phyloP scores from a whole-genome alignment of 2,113 vertebrate species.

The Pelmatolapia mariae region DNA sequence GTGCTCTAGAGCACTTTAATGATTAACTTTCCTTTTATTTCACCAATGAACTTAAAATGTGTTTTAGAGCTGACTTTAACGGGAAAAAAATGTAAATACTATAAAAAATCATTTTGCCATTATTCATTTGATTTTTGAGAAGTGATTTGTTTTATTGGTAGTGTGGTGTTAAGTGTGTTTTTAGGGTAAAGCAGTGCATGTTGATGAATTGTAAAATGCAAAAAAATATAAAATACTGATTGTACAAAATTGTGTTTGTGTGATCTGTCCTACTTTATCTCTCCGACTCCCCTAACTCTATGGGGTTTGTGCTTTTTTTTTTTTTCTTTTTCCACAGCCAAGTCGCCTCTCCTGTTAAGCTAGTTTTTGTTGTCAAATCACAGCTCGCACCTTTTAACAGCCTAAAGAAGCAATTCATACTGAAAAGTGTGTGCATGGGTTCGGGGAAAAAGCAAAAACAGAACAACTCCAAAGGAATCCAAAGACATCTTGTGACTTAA shows the following conservation, averaged over 20 bases:
- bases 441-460: not conserved
- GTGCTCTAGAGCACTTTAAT: slow-evolving; percentile 60
- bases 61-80: slow-evolving; percentile 55
- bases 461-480: not conserved
- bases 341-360: not conserved
- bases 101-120: slow-evolving; percentile 67
- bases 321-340: accelerated
- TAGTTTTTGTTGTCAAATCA: not conserved
- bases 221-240: slow-evolving; percentile 69
- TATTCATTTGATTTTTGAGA: slow-evolving; percentile 54
- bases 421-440: not conserved
- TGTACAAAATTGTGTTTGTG: slow-evolving; percentile 32
- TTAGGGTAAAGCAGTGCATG: slow-evolving; percentile 58
- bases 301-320: accelerated
- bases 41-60: slow-evolving; percentile 35
- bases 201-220: slow-evolving; percentile 70
- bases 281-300: not conserved
- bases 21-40: slow-evolving; percentile 31
- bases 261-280: not conserved
- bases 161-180: slow-evolving; percentile 58
- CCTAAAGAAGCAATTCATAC: not conserved
- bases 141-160: slow-evolving; percentile 52
- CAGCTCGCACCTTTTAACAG: not conserved
- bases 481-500: not conserved
- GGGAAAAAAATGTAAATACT: slow-evolving; percentile 67